Conservation (phyloP, 2,797 vertebrate genomes). For the Bryconaethiops microstoma region DNA sequence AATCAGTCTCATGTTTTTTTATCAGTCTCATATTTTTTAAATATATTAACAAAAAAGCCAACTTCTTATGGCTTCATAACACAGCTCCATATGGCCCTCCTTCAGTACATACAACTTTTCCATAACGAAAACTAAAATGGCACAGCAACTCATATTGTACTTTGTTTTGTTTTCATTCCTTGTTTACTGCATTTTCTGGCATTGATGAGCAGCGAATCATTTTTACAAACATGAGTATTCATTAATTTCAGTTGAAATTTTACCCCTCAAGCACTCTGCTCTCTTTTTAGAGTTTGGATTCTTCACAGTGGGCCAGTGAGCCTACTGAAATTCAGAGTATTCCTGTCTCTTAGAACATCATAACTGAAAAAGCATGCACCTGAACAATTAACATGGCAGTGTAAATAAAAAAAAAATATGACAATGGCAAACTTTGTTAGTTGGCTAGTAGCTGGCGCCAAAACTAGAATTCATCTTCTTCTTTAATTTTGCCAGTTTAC, state of each 20-base stretch:
- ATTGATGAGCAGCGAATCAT: constrained; percentile 74
- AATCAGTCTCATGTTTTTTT: constrained; percentile 83
- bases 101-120: constrained; percentile 1
- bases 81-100: not conserved
- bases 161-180: constrained; percentile 49
- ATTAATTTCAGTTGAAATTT: constrained; percentile 53
- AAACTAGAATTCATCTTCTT: constrained; percentile 10
- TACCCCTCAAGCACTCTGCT: constrained; percentile 13
- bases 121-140: constrained; percentile 52
- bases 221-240: constrained; percentile 56
- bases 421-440: constrained; percentile 43
- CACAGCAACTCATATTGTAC: constrained; percentile 50
- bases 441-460: constrained; percentile 44
- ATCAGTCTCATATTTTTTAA: constrained; percentile 71
- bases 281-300: constrained; percentile 14
- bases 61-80: constrained; percentile 23
- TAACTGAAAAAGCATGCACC: constrained; percentile 42
- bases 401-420: constrained; percentile 32
- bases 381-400: constrained; percentile 41
- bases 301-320: constrained; percentile 23
- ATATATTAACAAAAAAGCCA: constrained; percentile 54
- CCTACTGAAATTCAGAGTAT: constrained; percentile 20
- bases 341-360: constrained; percentile 23
- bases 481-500: constrained; percentile 28
- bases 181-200: constrained; percentile 61